Base-by-base conservation (phyloP, 2,888 invertebrate species). In the Harpagoxenus sublaevis region DNA sequence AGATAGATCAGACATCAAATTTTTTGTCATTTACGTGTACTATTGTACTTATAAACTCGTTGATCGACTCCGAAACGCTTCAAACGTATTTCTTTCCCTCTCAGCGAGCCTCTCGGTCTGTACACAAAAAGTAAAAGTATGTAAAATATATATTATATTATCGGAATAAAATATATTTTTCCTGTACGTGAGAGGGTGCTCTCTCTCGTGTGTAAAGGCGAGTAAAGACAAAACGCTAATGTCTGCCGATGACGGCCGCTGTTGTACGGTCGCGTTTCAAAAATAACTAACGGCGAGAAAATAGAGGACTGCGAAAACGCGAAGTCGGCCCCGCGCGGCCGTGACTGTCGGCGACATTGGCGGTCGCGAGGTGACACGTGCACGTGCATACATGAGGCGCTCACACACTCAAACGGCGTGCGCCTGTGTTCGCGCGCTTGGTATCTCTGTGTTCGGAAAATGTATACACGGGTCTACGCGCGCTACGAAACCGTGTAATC, bases 291-390 rank as follows among this genome's bases (percentile, higher is more conserved):
- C 53, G 23, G 12, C 42, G 57, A 75, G 84, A 73, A 81, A 84
- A 82, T 82, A 82, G 75, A 75, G 45, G 23, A 63, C 63, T 75
- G 75, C 82, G 81, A 53, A 78, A 62, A 73, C 53, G 62, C n/a
- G 71, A 83, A 83, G 79, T 83, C 63, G 63, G 63, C 77, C 3
- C 12, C 83, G 60, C 65, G 28, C 83, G 65, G 31, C 60, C 70
- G 70, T 74, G 86, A 83, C 70, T 84, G 70, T 35, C 84, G 65
- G 39, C 79, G 86, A 84, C 77, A 83, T 86, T 89, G 77, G 77
- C 51, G 51, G 18, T 35, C 35, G 83, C 83, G 83, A 88, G 83
- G 71, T 86, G 87, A 77, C 88, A 88, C 71, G 83, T 83, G 85
- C 71, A 66, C 62, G 31, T 84, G 71, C 66, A 78, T 82, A 81